Evolutionary conservation across 1,140 invertebrate genomes (phyloP).

Genomic region (Platyura marginata): DNA sequence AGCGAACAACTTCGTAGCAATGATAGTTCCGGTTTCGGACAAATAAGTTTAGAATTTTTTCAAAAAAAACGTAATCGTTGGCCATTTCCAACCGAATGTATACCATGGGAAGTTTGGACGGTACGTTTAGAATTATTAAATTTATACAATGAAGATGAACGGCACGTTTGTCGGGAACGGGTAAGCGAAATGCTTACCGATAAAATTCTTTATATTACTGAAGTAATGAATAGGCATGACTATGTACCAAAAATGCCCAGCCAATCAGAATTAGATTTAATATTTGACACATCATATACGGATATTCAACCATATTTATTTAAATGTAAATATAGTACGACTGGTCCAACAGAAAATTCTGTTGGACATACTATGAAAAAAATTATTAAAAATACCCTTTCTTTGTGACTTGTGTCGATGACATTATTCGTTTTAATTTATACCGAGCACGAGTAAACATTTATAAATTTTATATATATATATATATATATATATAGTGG

Average conservation of each 20-base stretch:
- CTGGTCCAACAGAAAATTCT: constrained; percentile 47
- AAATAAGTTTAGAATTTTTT: constrained; percentile 91
- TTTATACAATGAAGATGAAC: constrained; percentile 70
- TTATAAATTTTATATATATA: too few relatives aligned
- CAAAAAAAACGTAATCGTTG: constrained; percentile 77
- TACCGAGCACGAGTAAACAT: too few relatives aligned
- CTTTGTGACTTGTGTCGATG: constrained; percentile 32
- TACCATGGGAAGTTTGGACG: constrained; percentile 97
- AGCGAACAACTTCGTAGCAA: constrained; percentile 63
- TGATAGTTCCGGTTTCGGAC: constrained; percentile 50
- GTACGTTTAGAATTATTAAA: constrained; percentile 74
- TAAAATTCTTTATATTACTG: constrained; percentile 83
- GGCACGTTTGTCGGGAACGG: constrained; percentile 71
- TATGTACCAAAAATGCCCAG: constrained; percentile 91
- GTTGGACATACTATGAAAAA: constrained; percentile 78
- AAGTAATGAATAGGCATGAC: constrained; percentile 87
- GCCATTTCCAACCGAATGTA: constrained; percentile 60
- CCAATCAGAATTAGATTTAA: constrained; percentile 75
- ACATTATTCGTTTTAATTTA: too few relatives aligned
- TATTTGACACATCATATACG: constrained; percentile 81
- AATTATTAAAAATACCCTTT: constrained; percentile 71
- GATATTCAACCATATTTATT: constrained; percentile 94
- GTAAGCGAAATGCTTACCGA: constrained; percentile 82
- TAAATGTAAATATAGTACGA: constrained; percentile 61
- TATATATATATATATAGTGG: too few relatives aligned